Evolutionary conservation across 2,113 vertebrate species (phyloP).

Genomic region (Camelus dromedarius): DNA sequence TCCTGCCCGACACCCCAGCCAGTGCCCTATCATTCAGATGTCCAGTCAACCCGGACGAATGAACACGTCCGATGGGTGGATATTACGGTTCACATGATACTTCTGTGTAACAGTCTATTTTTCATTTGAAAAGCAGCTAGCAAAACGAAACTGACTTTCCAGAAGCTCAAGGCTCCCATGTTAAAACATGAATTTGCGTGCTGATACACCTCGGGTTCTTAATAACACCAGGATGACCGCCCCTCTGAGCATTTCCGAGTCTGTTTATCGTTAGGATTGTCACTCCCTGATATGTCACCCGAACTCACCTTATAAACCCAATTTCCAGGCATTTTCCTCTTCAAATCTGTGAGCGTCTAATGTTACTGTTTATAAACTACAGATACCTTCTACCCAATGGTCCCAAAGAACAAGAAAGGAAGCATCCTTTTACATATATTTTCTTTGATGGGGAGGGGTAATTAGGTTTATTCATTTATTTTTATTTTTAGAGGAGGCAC

Average conservation of each 20-base stretch:
- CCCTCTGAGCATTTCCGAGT: neutral
- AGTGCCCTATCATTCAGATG: neutral
- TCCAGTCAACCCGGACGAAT: neutral
- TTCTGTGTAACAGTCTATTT: neutral
- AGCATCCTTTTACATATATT: neutral
- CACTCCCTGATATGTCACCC: neutral
- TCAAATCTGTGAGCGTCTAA: neutral
- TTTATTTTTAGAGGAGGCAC: too few species aligned
- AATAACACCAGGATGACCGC: accelerated
- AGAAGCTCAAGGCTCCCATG: neutral
- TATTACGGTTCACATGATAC: accelerated
- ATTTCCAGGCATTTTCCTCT: conserved; percentile 37
- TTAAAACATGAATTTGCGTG: neutral
- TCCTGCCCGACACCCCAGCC: neutral
- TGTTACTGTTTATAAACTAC: neutral
- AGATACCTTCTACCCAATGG: neutral
- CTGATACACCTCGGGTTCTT: neutral
- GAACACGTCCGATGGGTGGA: neutral
- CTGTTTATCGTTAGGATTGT: neutral
- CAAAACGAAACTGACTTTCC: neutral
- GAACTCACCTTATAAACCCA: neutral
- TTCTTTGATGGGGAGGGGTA: too few species aligned
- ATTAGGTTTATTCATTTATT: too few species aligned
- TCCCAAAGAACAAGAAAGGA: neutral
- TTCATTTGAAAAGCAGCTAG: too few species aligned